phyloP scores from a whole-genome alignment of 2,113 vertebrate genomes.

The Macaca nemestrina region DNA sequence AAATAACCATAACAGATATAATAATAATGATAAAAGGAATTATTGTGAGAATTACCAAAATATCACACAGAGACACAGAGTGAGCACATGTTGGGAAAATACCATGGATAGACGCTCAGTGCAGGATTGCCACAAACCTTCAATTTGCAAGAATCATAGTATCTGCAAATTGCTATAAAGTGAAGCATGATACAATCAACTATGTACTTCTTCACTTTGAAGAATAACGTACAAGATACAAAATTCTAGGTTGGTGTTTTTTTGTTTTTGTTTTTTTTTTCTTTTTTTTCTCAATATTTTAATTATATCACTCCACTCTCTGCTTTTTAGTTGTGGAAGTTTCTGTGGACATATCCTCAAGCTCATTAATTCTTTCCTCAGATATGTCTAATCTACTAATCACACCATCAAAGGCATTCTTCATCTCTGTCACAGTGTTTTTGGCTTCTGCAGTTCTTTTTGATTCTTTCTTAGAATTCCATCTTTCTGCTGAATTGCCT shows the following conservation, averaged over 20 bases:
- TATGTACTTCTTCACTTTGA: background rate
- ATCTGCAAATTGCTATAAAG: background rate
- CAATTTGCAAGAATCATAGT: background rate
- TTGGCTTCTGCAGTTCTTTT: background rate
- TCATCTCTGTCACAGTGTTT: background rate
- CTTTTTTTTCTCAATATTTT: background rate
- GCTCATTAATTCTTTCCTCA: background rate
- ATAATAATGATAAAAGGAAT: background rate
- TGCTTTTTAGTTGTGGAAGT: constrained; percentile 13
- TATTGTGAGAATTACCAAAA: background rate
- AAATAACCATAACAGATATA: background rate
- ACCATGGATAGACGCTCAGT: background rate
- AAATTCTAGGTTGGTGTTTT: background rate
- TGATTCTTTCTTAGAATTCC: background rate
- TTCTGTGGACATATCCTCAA: background rate
- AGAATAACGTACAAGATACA: background rate
- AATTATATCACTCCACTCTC: background rate
- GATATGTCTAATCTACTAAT: background rate
- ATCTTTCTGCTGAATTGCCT: background rate
- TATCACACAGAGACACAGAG: background rate
- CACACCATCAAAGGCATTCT: background rate
- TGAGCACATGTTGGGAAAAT: background rate
- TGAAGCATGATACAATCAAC: background rate
- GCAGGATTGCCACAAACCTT: background rate
- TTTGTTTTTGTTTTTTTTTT: background rate